Base-by-base conservation (phyloP, 2,888 invertebrate species). In the Nysson spinosus region DNA sequence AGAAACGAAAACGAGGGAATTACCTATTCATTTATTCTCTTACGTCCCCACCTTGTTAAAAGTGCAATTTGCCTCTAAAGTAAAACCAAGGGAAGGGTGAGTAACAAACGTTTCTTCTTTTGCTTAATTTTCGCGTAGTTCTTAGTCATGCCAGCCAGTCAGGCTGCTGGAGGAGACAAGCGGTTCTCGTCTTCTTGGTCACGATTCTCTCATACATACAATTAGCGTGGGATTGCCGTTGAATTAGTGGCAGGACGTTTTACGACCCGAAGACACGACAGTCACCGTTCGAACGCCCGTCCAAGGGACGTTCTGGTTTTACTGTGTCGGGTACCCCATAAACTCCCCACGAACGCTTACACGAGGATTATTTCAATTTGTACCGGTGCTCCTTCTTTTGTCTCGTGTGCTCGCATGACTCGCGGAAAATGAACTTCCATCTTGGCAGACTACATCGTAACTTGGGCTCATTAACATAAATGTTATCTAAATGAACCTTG, bases 181-280 rank as follows among this genome's bases (percentile, higher is more conserved):
- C 3, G 39, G 30, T n/a, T 11, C 22, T 22, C n/a, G 9, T 37
- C 14, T 19, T 28, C 22, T 52, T n/a, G 17, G 43, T 54, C 52
- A 35, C 49, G 63, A 55, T 35, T 50, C 54, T 47, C 65, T 72
- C 69, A 58, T 75, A 72, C 72, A 58, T 72, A 58, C 54, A 65
- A 75, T 74, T 74, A 75, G 65, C 62, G 65, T 58, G 64, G 64
- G 75, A 61, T 58, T 56, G 64, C 19, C 40, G 44, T 42, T 52
- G 62, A 75, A 75, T 75, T 71, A 69, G 64, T 43, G 19, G 11
- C 58, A 30, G 40, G 35, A 39, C 42, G 40, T 32, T 74, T 72
- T 73, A 72, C 62, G 72, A 73, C 32, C 26, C 20, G 52, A 46
- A 43, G 52, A 46, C 58, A 69, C 60, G 67, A 52, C 51, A 62